Evolutionary conservation across 2,888 invertebrate genomes (phyloP).

Genomic region (Physocephala rufipes): DNA sequence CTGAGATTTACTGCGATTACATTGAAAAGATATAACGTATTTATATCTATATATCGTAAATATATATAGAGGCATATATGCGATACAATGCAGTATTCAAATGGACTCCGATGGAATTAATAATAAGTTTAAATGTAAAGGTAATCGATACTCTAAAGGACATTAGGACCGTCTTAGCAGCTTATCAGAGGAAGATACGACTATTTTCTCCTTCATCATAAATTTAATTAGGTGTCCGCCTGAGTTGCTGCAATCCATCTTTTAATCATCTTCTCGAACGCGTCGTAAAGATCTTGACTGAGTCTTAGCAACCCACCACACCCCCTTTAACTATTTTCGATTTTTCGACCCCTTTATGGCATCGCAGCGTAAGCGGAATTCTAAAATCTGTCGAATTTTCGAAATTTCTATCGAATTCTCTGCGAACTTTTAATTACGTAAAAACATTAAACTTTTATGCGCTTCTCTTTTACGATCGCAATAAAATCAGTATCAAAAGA

Average conservation of each 20-base stretch:
- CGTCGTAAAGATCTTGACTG: no score
- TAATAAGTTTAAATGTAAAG: not conserved
- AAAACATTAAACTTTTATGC: not conserved
- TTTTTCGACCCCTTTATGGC: not conserved
- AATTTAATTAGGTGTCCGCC: no score
- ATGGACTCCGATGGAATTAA: not conserved
- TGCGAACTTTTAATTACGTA: not conserved
- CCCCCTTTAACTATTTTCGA: not conserved
- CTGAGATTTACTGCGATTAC: slow-evolving; percentile 6
- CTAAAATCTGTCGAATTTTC: not conserved
- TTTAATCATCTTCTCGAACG: no score
- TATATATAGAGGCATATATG: no score
- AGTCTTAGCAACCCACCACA: no score
- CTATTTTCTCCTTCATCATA: no score
- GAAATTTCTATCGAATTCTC: not conserved
- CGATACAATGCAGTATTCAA: not conserved
- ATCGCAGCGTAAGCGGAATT: slow-evolving; percentile 4
- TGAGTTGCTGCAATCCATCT: no score
- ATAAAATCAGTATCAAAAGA: not conserved
- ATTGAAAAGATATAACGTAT: not conserved
- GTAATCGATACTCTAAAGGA: not conserved
- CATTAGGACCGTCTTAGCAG: not conserved
- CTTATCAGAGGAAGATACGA: no score
- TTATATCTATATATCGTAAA: no score
- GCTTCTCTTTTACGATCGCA: not conserved